Evolutionary conservation across 2,888 invertebrate species (phyloP), one percentile per base, ranked within the genome.

Genomic region (Sphaerophoria rueppellii): DNA sequence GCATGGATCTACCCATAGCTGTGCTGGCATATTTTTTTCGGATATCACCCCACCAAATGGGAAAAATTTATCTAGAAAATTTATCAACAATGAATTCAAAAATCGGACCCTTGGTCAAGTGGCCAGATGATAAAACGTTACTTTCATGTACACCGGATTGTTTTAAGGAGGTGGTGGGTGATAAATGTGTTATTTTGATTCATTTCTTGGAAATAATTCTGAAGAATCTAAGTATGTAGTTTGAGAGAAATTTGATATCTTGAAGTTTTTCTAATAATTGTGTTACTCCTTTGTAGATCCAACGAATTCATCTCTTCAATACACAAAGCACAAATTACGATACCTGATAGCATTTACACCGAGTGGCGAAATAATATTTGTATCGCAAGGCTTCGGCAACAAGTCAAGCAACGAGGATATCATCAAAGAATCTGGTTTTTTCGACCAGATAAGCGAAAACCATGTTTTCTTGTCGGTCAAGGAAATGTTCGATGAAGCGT

Each of bases 161-260:
- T n/a, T 67, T 67, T 24, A 67, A 54, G 16, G 40, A 40, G 54
- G 32, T 54, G 5, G 54, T 67, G 67, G 67, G 54, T 6, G 5
- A 67, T 4, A 67, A 67, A 43, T 67, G 67, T 2, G 40, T 67
- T 37, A 5, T 67, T 40, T 40, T 67, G 4, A 67, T 67, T 35
- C 52, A 67, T 24, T 67, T 67, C 32, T 32, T 67, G 12, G 67
- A 67, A 5, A 32, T 54, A 2, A 6, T n/a, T 9, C 24, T 54
- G 7, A 40, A 40, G 54, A 67, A 52, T 11, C 4, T 52, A 43
- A 67, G 67, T 67, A 67, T 37, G 1, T 7, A 2, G 16, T 0
- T 12, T 52, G 4, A 0, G 6, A 4, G 2, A 3, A 16, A 11
- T 24, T 4, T 16, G 0, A 4, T 34, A 7, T 12, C 6, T 46